Base-by-base conservation (phyloP, 2,113 vertebrate genomes). In the Carettochelys insculpta region DNA sequence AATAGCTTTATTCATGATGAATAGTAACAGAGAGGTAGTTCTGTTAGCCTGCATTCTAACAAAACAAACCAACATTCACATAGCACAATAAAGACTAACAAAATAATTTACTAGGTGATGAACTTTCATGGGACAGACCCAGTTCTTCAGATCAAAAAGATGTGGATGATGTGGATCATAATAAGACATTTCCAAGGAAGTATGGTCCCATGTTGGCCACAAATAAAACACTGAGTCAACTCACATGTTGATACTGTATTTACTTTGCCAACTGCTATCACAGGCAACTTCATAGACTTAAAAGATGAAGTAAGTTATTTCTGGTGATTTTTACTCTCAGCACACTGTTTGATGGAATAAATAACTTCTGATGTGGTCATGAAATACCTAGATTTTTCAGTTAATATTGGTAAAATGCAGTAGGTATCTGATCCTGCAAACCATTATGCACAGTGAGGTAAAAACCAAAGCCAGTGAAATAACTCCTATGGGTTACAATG, bases 151-250 rank as follows among this genome's bases (percentile, higher is more conserved):
- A n/a, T n/a, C n/a, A n/a, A n/a, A n/a, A n/a, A n/a, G n/a, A n/a
- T n/a, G n/a, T n/a, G n/a, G n/a, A n/a, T n/a, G n/a, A 41, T 78
- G 25, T 50, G 86, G 47, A 91, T 53, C n/a, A 77, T 27, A 31
- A 80, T 17, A 82, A 93, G 90, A 3, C 11, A 54, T 65, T 50
- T 88, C 84, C 51, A 84, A 90, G 10, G 31, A 85, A 80, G 51
- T 58, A 61, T 71, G 85, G 9, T n/a, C 3, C 48, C n/a, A 82
- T 22, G 12, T 5, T 38, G 84, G 25, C 9, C 81, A 11, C 38
- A 45, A 83, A 31, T 25, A 45, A 73, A 41, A 45, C 71, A 47
- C 80, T 85, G 88, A 16, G 24, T 51, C 77, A 80, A n/a, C 50
- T 27, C 14, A 24, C 77, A 43, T 24, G 85, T 80, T 31, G 88